These are phyloP conservation scores for Dioctria linearis DNA, from an alignment of 2,888 invertebrate species.

Conservation along the genomic window DNA sequence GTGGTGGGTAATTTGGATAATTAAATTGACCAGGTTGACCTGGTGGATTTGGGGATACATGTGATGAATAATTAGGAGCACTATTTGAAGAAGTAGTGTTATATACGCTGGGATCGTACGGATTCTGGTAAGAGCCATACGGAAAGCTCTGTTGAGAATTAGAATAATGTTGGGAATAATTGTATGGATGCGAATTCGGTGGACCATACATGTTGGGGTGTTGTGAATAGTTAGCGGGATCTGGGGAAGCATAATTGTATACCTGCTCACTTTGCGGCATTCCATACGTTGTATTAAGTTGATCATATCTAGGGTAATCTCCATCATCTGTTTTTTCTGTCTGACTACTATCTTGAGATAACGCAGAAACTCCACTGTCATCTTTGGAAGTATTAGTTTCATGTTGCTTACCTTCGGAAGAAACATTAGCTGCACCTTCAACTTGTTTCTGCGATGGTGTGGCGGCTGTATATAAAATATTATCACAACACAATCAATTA, in stretches of 20 bases:
- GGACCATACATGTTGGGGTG: conserved; percentile 53
- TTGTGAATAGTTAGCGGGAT: conserved; percentile 47
- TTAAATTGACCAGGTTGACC: conserved; percentile 33
- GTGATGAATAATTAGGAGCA: not conserved
- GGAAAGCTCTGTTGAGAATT: conserved; percentile 60
- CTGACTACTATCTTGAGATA: conserved; percentile 13
- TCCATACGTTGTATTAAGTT: conserved; percentile 19
- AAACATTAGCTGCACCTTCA: conserved; percentile 55
- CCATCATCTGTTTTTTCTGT: conserved; percentile 5
- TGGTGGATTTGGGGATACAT: not conserved
- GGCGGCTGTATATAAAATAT: conserved; percentile 25
- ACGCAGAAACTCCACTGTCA: not conserved
- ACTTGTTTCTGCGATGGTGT: conserved; percentile 46
- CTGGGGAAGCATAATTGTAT: conserved; percentile 45
- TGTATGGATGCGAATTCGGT: conserved; percentile 49
- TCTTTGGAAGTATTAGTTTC: conserved; percentile 8
- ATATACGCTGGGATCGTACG: conserved; percentile 65
- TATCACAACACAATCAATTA: not conserved
- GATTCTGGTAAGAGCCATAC: conserved; percentile 65
- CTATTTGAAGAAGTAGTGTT: conserved; percentile 56
- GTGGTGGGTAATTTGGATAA: conserved; percentile 30
- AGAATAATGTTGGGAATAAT: conserved; percentile 46
- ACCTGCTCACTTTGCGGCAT: conserved; percentile 33
- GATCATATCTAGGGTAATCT: conserved; percentile 1
- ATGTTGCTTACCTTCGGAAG: not conserved